Conservation (phyloP, 2,888 invertebrate species). For the Ariolimax columbianus region DNA sequence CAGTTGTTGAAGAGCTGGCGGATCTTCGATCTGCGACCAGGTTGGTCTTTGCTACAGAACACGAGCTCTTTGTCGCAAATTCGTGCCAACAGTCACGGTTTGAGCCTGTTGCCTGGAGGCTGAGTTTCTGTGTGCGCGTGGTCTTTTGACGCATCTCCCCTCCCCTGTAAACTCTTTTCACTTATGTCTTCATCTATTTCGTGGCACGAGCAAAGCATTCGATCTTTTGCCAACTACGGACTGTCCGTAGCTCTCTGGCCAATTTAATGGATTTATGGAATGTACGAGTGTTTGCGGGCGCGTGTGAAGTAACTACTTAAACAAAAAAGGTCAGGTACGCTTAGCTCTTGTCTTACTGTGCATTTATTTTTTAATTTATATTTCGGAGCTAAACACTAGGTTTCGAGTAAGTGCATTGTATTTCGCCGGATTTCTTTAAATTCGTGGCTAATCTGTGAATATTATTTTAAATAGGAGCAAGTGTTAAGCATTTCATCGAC, state of each 20-base stretch:
- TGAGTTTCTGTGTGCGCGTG: background rate
- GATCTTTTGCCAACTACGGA: background rate
- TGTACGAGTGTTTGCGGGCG: background rate
- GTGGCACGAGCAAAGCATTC: background rate
- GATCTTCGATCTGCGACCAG: background rate
- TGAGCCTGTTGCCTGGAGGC: background rate
- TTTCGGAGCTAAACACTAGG: too few species aligned
- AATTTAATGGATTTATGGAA: constrained; percentile 14
- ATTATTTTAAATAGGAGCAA: too few species aligned
- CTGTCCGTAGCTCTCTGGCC: background rate
- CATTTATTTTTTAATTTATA: too few species aligned
- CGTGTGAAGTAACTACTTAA: background rate
- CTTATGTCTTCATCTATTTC: background rate
- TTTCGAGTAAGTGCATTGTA: too few species aligned
- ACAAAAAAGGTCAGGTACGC: background rate
- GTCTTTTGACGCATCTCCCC: background rate
- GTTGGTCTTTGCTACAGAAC: background rate
- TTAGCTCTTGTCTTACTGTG: too few species aligned
- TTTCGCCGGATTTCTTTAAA: too few species aligned
- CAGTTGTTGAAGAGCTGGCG: background rate
- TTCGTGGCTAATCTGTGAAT: too few species aligned
- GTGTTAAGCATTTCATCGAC: too few species aligned
- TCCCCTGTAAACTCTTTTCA: background rate
- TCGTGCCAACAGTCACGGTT: constrained; percentile 19
- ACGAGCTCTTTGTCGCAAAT: background rate